Evolutionary conservation across 2,797 vertebrate genomes (phyloP).

Genomic region (Rhyacichthys aspro): DNA sequence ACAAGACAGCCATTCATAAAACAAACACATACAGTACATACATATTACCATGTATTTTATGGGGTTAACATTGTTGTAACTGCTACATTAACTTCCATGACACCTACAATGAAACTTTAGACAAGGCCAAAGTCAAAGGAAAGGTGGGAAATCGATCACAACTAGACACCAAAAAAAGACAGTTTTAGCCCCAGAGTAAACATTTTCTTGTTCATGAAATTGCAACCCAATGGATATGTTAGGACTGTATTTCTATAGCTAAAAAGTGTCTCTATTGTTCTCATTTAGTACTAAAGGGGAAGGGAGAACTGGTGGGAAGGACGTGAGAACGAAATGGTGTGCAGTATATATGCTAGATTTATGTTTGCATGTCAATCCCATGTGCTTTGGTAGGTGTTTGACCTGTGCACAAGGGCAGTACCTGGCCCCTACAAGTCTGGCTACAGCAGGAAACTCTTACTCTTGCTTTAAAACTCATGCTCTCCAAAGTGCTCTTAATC

Average conservation of each 20-base stretch:
- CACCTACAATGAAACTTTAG: neutral
- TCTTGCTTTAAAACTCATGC: slow-evolving; percentile 3
- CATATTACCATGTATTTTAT: neutral
- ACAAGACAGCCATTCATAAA: neutral
- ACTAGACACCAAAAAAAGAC: neutral
- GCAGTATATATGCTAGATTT: slow-evolving; percentile 43
- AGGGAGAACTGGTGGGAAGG: neutral
- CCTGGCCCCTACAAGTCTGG: slow-evolving; percentile 34
- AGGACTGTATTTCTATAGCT: slow-evolving; percentile 23
- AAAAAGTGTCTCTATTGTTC: slow-evolving; percentile 33
- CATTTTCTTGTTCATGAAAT: slow-evolving; percentile 13
- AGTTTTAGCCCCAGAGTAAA: neutral
- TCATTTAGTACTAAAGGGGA: slow-evolving; percentile 5
- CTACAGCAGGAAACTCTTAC: slow-evolving; percentile 1
- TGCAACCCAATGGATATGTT: slow-evolving; percentile 36
- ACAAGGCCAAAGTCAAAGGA: slow-evolving; percentile 3
- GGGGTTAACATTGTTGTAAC: neutral
- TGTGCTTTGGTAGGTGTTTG: slow-evolving; percentile 30
- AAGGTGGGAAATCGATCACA: neutral
- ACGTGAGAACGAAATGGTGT: neutral
- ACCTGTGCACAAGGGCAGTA: slow-evolving; percentile 22
- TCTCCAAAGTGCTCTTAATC: slow-evolving; percentile 20
- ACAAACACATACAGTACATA: no score
- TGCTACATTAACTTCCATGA: neutral
- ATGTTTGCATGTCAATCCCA: slow-evolving; percentile 20